Evolutionary conservation across 2,797 vertebrate species (phyloP).

Genomic region (Betta splendens): DNA sequence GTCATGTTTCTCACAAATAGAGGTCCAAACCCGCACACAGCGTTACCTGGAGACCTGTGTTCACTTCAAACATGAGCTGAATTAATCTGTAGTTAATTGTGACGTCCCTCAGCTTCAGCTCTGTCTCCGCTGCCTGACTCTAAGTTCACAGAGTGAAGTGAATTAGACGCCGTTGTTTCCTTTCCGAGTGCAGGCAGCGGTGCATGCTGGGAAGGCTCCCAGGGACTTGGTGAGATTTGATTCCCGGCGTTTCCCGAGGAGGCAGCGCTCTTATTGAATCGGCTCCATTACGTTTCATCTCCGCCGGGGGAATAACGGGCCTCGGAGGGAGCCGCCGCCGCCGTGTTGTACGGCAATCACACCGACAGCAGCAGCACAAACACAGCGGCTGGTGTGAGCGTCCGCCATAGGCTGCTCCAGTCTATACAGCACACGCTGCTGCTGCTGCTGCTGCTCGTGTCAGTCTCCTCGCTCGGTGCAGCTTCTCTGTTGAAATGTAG

Average conservation of each 20-base stretch:
- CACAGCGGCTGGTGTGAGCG: too few species aligned
- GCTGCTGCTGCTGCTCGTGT: slow-evolving; percentile 4
- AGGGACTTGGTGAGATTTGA: slow-evolving; percentile 71
- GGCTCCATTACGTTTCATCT: slow-evolving; percentile 77
- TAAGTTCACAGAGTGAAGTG: slow-evolving; percentile 21
- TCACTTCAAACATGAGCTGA: slow-evolving; percentile 20
- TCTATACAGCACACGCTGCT: too few species aligned
- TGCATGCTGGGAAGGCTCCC: slow-evolving; percentile 60
- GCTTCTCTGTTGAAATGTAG: background rate
- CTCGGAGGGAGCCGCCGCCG: slow-evolving; percentile 28
- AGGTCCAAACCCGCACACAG: background rate
- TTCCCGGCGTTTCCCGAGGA: slow-evolving; percentile 56
- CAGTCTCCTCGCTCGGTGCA: slow-evolving; percentile 1
- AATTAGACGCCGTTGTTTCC: slow-evolving; percentile 66
- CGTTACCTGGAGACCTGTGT: background rate
- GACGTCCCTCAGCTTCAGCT: background rate
- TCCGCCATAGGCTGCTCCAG: too few species aligned
- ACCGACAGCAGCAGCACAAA: slow-evolving; percentile 39
- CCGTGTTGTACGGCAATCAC: slow-evolving; percentile 52
- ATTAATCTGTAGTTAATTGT: slow-evolving; percentile 21
- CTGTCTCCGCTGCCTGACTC: slow-evolving; percentile 17
- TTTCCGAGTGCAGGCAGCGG: slow-evolving; percentile 42
- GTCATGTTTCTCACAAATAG: slow-evolving; percentile 3
- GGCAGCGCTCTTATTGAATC: slow-evolving; percentile 74
- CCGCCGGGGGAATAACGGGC: slow-evolving; percentile 59